Percentiles rank a stretch among this genome's conserved stretches.
Evolutionary conservation across 2,113 vertebrate genomes (phyloP).

Genomic region (Nothoprocta pentlandii): DNA sequence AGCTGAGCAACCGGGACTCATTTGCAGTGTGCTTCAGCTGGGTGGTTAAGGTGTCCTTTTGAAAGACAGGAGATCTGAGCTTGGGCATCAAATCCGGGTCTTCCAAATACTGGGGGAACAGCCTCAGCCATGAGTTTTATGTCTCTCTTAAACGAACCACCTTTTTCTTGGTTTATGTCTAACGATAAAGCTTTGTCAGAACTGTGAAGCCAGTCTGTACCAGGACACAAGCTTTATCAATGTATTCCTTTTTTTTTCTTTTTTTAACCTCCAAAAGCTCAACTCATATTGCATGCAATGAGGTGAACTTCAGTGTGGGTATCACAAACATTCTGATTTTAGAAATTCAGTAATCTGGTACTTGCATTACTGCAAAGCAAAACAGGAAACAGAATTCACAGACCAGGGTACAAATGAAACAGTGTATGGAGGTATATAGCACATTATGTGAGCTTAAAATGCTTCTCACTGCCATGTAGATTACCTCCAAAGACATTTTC

Average conservation of each 20-base stretch:
- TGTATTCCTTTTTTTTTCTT: not conserved
- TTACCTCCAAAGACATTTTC: not conserved
- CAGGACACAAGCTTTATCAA: not conserved
- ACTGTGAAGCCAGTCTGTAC: fast-evolving
- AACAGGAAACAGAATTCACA: not conserved
- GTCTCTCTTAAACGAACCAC: not conserved
- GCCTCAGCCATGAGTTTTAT: not conserved
- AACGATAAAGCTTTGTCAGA: not conserved
- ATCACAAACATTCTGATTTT: not conserved
- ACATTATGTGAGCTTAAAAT: not conserved
- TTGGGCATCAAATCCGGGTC: not conserved
- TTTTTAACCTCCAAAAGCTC: not conserved
- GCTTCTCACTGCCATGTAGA: not conserved
- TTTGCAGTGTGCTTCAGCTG: not conserved
- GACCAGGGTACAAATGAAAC: not conserved
- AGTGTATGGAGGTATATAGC: not conserved
- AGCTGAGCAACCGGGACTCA: not conserved
- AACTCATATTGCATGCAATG: not conserved
- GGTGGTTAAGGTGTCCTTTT: not conserved
- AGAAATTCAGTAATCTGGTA: not conserved
- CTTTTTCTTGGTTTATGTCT: not conserved
- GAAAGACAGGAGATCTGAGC: not conserved
- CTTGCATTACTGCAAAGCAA: not conserved
- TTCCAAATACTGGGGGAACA: not conserved
- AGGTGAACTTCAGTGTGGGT: not conserved